phyloP scores from a whole-genome alignment of 53 echinoderm and acorn worm genomes.

The Arbacia lixula region DNA sequence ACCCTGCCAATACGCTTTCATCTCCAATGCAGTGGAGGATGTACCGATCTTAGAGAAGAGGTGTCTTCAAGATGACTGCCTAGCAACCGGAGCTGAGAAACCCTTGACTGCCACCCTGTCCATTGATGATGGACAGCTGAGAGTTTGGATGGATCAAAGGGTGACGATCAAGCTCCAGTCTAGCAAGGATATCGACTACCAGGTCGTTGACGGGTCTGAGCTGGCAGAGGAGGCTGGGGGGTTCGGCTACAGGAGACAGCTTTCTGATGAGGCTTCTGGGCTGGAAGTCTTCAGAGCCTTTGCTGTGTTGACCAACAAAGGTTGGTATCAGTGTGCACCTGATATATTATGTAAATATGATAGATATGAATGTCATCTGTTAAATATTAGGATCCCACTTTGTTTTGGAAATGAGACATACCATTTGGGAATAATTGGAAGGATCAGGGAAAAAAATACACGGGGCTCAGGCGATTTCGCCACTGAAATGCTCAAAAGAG shows the following conservation, averaged over 20 bases:
- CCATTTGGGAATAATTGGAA: too few relatives aligned
- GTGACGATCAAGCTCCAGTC: background rate
- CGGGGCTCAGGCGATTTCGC: too few relatives aligned
- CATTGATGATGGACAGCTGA: conserved; percentile 24
- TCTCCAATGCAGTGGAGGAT: conserved; percentile 81
- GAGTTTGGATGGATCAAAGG: conserved; percentile 51
- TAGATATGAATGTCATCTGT: too few relatives aligned
- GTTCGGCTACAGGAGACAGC: background rate
- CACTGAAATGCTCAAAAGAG: too few relatives aligned
- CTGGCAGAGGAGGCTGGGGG: background rate
- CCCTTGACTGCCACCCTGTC: conserved; percentile 51
- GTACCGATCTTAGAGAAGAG: conserved; percentile 11
- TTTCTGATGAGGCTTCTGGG: background rate
- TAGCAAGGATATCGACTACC: background rate
- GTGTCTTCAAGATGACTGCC: conserved; percentile 57
- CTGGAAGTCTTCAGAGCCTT: conserved; percentile 53
- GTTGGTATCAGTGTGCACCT: too few relatives aligned
- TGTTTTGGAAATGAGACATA: too few relatives aligned
- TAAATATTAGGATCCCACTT: too few relatives aligned
- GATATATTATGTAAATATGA: too few relatives aligned
- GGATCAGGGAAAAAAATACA: too few relatives aligned
- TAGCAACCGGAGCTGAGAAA: conserved; percentile 62
- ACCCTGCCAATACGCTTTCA: conserved; percentile 75
- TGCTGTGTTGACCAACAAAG: conserved; percentile 52
- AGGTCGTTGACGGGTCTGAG: conserved; percentile 4